Percentiles rank a stretch among this genome's conserved stretches.
Conservation (phyloP, 2,797 vertebrate genomes). For the Botia kubotai region DNA sequence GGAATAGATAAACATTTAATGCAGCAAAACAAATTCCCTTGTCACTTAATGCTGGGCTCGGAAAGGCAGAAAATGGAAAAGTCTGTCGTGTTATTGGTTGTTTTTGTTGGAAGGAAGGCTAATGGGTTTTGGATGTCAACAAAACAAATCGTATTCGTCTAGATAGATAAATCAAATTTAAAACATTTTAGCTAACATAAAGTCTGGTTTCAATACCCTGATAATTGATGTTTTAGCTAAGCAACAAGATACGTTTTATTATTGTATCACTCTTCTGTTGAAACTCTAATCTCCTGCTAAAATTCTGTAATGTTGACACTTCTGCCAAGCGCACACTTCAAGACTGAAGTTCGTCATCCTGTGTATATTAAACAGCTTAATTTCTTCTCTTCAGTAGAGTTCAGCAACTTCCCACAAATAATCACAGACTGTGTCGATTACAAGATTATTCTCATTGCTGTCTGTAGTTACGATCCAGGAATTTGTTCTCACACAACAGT, state of each 20-base stretch:
- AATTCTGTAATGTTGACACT: not conserved
- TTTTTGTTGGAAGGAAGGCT: constrained; percentile 56
- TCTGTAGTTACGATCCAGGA: too few species aligned
- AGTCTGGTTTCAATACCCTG: constrained; percentile 44
- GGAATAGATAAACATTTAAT: constrained; percentile 48
- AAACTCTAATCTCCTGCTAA: not conserved
- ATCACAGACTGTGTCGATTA: too few species aligned
- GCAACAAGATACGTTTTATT: constrained; percentile 16
- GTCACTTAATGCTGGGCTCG: constrained; percentile 53
- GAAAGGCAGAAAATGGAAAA: constrained; percentile 56
- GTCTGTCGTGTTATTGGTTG: constrained; percentile 51
- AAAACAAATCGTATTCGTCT: constrained; percentile 56
- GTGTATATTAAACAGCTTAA: not conserved
- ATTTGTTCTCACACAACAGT: not conserved
- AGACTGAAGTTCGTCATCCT: not conserved
- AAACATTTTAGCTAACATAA: constrained; percentile 57
- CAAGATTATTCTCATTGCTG: too few species aligned
- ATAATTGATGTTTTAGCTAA: constrained; percentile 55
- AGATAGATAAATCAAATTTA: constrained; percentile 66
- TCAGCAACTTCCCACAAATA: not conserved
- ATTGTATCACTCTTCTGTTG: constrained; percentile 3
- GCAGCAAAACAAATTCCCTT: constrained; percentile 46
- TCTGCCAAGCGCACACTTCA: not conserved
- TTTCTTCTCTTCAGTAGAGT: not conserved
- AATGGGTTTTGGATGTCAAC: constrained; percentile 60